phyloP scores from a whole-genome alignment of 2,113 vertebrate species.

The Danionella cerebrum region DNA sequence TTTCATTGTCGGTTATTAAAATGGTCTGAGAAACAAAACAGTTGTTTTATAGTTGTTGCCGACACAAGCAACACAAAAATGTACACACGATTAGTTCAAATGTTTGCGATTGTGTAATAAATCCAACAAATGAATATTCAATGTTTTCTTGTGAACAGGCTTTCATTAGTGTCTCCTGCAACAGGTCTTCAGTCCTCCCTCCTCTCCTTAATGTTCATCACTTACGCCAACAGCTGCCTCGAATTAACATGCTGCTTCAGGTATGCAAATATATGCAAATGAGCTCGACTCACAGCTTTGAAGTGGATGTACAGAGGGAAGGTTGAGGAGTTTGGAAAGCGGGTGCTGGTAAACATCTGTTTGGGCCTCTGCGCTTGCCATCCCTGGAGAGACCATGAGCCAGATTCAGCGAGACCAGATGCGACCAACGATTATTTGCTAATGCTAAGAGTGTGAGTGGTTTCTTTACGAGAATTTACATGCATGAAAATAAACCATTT shows the following conservation, averaged over 20 bases:
- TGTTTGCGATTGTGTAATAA: too few relatives aligned
- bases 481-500: too few relatives aligned
- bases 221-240: constrained; percentile 14
- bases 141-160: neutral
- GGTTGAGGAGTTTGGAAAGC: neutral
- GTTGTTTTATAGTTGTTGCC: too few relatives aligned
- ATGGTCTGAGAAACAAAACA: neutral
- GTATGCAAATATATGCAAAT: constrained; percentile 27
- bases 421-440: constrained; percentile 4
- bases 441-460: neutral
- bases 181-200: neutral
- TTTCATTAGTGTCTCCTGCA: constrained; percentile 2
- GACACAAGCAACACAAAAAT: too few relatives aligned
- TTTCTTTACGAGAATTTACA: too few relatives aligned
- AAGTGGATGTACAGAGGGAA: neutral
- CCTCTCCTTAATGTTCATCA: neutral
- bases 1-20: neutral
- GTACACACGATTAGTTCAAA: too few relatives aligned
- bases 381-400: neutral
- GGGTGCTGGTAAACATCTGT: constrained; percentile 5
- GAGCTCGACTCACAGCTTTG: neutral
- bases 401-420: neutral
- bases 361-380: neutral
- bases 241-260: constrained; percentile 17
- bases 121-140: neutral